Conservation (phyloP, 2,113 vertebrate genomes). For the Noturus placidus region DNA sequence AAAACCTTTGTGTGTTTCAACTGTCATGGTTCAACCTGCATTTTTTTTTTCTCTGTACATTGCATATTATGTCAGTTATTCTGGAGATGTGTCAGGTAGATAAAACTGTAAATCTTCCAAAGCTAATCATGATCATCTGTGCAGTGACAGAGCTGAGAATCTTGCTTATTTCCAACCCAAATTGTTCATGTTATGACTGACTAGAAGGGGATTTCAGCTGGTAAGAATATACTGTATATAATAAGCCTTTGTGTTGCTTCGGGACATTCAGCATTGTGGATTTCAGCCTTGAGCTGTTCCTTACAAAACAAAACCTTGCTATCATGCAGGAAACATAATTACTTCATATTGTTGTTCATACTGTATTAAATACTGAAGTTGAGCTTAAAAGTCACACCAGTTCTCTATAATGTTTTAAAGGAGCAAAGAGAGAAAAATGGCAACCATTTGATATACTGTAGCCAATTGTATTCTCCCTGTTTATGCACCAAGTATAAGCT, state of each 20-base stretch:
- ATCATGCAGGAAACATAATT: constrained; percentile 43
- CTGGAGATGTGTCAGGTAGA: not conserved
- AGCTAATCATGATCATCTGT: not conserved
- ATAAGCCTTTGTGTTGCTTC: constrained; percentile 37
- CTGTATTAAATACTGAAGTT: constrained; percentile 5
- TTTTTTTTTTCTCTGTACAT: not conserved
- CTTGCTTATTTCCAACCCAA: constrained; percentile 25
- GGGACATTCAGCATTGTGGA: constrained; percentile 42
- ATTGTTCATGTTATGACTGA: constrained; percentile 22
- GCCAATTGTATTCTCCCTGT: not conserved
- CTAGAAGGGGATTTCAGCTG: constrained; percentile 9
- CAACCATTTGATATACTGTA: constrained; percentile 22
- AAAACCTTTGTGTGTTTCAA: not conserved
- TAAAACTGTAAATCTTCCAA: not conserved
- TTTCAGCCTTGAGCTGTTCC: constrained; percentile 39
- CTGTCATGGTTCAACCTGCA: not conserved
- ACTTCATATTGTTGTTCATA: constrained; percentile 27
- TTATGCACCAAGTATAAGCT: not conserved
- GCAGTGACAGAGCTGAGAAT: not conserved
- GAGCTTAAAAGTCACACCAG: not conserved
- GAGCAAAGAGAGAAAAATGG: not conserved
- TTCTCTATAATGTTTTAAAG: not conserved
- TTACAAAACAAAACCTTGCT: constrained; percentile 44
- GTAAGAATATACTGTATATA: constrained; percentile 22
- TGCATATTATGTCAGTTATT: not conserved